Conservation (phyloP, 2,113 vertebrate genomes). For the Burhinus bistriatus region DNA sequence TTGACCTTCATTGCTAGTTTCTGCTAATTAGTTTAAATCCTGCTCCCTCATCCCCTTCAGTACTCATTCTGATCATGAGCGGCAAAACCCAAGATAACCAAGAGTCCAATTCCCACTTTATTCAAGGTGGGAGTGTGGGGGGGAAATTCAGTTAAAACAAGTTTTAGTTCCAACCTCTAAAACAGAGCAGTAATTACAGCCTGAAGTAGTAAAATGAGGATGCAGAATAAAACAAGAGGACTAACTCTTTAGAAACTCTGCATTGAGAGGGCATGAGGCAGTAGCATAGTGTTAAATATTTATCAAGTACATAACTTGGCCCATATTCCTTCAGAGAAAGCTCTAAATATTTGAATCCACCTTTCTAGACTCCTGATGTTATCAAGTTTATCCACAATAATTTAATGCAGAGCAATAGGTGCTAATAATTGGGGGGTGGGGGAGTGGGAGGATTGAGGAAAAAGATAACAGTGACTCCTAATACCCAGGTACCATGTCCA, state of each 20-base stretch:
- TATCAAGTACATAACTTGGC: background rate
- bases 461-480: background rate
- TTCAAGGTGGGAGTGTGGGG: background rate
- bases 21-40: background rate
- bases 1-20: background rate
- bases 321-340: background rate
- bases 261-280: background rate
- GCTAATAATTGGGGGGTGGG: background rate
- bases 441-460: background rate
- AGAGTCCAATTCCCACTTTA: background rate
- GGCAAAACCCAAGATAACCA: background rate
- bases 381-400: background rate
- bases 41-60: background rate
- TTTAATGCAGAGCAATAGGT: background rate
- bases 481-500: background rate
- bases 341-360: background rate
- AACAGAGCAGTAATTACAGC: background rate
- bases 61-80: background rate
- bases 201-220: background rate
- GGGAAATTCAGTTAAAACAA: background rate
- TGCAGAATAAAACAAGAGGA: background rate
- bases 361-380: background rate
- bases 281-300: background rate
- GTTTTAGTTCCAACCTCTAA: background rate
- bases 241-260: background rate